These are phyloP conservation scores for Paralichthys olivaceus DNA, from an alignment of 2,113 vertebrate species.

Conservation along the genomic window DNA sequence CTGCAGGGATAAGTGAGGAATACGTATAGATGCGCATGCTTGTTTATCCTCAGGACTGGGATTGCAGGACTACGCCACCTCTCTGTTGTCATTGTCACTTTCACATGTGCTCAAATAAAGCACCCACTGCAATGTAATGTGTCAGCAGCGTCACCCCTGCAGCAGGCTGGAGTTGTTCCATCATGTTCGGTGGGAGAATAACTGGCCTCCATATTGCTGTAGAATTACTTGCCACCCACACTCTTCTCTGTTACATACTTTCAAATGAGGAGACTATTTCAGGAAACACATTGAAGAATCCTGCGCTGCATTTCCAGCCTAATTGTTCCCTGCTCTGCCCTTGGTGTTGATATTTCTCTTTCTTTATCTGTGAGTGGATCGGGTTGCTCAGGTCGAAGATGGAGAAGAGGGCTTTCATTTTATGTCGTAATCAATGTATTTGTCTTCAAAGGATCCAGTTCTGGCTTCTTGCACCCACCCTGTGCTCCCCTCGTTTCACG, in stretches of 20 bases:
- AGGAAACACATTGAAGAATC: conserved; percentile 15
- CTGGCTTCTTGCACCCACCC: conserved; percentile 25
- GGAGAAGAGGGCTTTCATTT: conserved; percentile 2
- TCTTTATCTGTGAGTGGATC: conserved; percentile 5
- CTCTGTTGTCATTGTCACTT: conserved; percentile 31
- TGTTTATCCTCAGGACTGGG: neutral
- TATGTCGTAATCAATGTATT: conserved; percentile 50
- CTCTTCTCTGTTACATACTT: conserved; percentile 27
- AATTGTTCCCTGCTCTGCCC: neutral
- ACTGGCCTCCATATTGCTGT: neutral
- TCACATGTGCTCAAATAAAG: conserved; percentile 1
- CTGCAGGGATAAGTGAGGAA: neutral
- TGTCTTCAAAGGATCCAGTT: conserved; percentile 50
- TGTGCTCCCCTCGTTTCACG: conserved; percentile 63
- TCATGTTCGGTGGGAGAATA: conserved; percentile 7
- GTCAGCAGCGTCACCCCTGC: conserved; percentile 39
- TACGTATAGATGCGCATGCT: neutral
- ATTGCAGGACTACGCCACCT: neutral
- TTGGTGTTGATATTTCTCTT: conserved; percentile 30
- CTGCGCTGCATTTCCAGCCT: neutral
- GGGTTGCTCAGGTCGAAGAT: conserved; percentile 28
- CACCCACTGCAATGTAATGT: conserved; percentile 28
- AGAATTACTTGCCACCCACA: conserved; percentile 26
- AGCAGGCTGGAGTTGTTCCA: conserved; percentile 23
- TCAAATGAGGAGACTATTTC: conserved; percentile 20